phyloP scores from a whole-genome alignment of 2,113 vertebrate genomes.

The Arizona elegans region DNA sequence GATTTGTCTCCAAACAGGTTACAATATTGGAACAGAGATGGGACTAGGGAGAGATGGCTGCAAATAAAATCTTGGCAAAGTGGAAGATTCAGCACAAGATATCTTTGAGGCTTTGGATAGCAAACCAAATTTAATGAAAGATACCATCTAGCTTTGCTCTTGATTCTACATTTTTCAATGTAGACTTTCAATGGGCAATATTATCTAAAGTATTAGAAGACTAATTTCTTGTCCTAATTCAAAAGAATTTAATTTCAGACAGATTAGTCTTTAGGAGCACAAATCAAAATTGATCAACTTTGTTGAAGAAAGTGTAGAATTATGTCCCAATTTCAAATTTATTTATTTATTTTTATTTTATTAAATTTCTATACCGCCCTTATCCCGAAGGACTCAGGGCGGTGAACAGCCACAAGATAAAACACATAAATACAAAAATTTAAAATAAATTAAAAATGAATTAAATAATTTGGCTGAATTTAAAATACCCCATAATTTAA shows the following conservation, averaged over 20 bases:
- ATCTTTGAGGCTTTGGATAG: not conserved
- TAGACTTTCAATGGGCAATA: not conserved
- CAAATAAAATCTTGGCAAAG: not conserved
- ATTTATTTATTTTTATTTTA: too few relatives aligned
- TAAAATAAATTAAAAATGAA: too few relatives aligned
- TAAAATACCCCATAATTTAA: too few relatives aligned
- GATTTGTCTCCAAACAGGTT: not conserved
- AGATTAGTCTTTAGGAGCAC: not conserved
- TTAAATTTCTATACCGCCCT: too few relatives aligned
- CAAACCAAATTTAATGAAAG: not conserved
- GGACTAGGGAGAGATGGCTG: not conserved
- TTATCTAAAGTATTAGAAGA: not conserved
- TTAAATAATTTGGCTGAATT: too few relatives aligned
- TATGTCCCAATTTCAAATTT: not conserved
- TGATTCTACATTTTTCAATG: not conserved
- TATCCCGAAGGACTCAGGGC: too few relatives aligned
- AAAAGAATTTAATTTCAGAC: not conserved
- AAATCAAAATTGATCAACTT: not conserved
- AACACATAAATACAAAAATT: too few relatives aligned
- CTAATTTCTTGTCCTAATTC: not conserved
- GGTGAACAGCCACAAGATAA: too few relatives aligned
- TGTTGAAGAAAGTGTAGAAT: not conserved
- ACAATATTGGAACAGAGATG: not conserved
- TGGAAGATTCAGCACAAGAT: not conserved
- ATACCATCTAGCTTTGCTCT: not conserved